Evolutionary conservation across 1,140 invertebrate genomes (phyloP).

Genomic region (Pissodes strobi): DNA sequence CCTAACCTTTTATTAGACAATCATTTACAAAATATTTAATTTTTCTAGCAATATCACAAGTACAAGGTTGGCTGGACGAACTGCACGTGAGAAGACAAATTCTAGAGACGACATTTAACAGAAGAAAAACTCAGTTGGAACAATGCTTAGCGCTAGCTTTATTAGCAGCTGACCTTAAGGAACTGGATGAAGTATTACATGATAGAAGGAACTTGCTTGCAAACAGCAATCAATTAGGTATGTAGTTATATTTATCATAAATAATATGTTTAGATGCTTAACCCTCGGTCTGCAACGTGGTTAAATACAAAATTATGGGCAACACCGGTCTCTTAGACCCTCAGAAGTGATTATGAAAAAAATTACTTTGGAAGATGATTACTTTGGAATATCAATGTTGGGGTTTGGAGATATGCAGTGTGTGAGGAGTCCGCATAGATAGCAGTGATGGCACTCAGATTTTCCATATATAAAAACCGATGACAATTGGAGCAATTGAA

Average conservation of each 20-base stretch:
- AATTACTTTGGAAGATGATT: too few relatives aligned
- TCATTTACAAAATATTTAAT: too few relatives aligned
- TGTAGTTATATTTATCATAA: conserved; percentile 8
- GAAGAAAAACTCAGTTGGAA: conserved; percentile 71
- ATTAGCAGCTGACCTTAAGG: conserved; percentile 72
- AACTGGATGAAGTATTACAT: conserved; percentile 66
- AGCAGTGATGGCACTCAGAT: too few relatives aligned
- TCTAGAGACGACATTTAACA: conserved; percentile 75
- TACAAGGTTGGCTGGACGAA: conserved; percentile 75
- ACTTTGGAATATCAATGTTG: too few relatives aligned
- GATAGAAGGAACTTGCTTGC: conserved; percentile 58
- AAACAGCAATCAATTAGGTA: conserved; percentile 59
- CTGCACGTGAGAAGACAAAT: conserved; percentile 76
- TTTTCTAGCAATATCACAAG: conserved; percentile 67
- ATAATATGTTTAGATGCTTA: not conserved
- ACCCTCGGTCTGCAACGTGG: too few relatives aligned
- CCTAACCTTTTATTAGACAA: too few relatives aligned
- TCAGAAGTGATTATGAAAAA: not conserved
- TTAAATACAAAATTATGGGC: too few relatives aligned
- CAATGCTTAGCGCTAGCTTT: conserved; percentile 77
- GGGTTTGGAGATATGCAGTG: too few relatives aligned
- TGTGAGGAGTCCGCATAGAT: too few relatives aligned
- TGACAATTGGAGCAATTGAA: too few relatives aligned
- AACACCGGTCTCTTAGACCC: not conserved
- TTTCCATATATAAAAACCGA: too few relatives aligned